Base-by-base conservation (phyloP, 2,113 vertebrate genomes). In the Kobus ellipsiprymnus region DNA sequence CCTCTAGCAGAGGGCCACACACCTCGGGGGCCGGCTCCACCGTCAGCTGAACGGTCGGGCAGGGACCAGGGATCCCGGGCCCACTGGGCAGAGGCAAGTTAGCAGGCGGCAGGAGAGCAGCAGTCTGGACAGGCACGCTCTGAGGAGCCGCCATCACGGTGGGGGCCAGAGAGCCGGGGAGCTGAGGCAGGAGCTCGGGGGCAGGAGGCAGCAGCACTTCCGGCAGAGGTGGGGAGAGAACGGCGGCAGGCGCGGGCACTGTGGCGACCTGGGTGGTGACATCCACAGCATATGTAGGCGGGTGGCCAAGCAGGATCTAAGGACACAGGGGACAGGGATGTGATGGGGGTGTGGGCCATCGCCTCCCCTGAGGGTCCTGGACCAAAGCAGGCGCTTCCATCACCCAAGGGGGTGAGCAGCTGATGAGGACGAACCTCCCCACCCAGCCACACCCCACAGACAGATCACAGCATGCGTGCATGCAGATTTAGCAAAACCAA, bases 1-100 rank as follows among this genome's bases (percentile, higher is more conserved):
- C 33, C 30, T 19, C 1, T 10, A 77, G 55, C 8, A 78, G 71
- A 84, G 90, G 87, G 1, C 92, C 95, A 97, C 97, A 96, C 98
- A 99, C 99, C 99, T 99, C 99, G 95, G 98, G 98, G 57, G 97
- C 97, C 4, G 98, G 84, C 64, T 99, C 99, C 96, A 98, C 3
- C 0, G 82, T 97, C 52, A 98, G 92, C 55, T 95, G 97, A 80
- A 97, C 91, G 7, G 98, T 60, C 0, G 98, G 98, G 96, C 98
- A 95, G 40, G 98, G 92, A 62, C 97, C 91, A 27, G 98, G 19
- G 25, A 97, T 97, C 96, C 99, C 99, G 95, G 99, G 99, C 95
- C 98, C 98, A 62, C 98, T 89, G 0, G 98, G 96, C 88, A 99
- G 98, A 17, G 98, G 87, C 55, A 97, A 96, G n/a, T 98, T 97